phyloP scores from a whole-genome alignment of 2,797 vertebrate species.

The Choloepus didactylus region DNA sequence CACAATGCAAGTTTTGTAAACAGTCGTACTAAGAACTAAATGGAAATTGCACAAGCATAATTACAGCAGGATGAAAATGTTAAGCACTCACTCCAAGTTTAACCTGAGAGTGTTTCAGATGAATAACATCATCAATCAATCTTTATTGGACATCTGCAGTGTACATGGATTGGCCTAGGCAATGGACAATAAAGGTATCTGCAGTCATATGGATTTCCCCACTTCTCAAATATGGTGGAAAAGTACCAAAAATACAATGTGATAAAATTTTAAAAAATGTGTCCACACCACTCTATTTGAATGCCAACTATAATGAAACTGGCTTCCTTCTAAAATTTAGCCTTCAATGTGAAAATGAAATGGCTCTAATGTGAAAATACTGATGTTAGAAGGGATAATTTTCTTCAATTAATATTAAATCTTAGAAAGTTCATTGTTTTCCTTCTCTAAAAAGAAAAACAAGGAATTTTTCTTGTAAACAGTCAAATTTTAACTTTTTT shows the following conservation, averaged over 20 bases:
- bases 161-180: background rate
- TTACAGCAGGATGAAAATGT: constrained; percentile 49
- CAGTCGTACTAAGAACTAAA: constrained; percentile 31
- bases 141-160: constrained; percentile 47
- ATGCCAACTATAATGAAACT: background rate
- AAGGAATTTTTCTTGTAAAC: background rate
- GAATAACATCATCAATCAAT: constrained; percentile 62
- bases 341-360: constrained; percentile 33
- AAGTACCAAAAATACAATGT: constrained; percentile 35
- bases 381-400: background rate
- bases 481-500: background rate
- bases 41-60: constrained; percentile 15
- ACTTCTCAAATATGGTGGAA: background rate
- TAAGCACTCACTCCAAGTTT: constrained; percentile 22
- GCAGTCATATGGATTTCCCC: background rate
- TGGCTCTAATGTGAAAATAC: background rate
- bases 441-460: background rate
- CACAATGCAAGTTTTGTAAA: constrained; percentile 46
- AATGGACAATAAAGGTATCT: background rate
- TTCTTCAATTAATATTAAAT: background rate
- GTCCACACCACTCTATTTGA: background rate
- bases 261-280: background rate
- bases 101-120: constrained; percentile 38
- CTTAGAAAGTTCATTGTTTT: constrained; percentile 10
- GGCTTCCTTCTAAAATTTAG: constrained; percentile 45